A percentile compares a stretch with the other conserved stretches of the same genome.
phyloP scores from a whole-genome alignment of 1,140 invertebrate species.

The Neodiprion fabricii region DNA sequence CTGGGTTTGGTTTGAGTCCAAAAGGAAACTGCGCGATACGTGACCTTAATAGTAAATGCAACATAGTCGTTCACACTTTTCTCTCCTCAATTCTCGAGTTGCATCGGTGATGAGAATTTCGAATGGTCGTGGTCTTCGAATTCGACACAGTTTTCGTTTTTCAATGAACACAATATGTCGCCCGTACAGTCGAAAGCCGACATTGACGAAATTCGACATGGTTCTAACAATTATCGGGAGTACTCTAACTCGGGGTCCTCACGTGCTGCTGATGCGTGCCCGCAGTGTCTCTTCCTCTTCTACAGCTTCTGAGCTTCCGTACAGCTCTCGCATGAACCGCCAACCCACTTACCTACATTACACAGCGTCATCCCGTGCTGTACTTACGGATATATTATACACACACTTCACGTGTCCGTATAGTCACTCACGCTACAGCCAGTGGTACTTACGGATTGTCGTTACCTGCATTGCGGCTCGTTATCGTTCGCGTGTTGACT shows the following conservation, averaged over 20 bases:
- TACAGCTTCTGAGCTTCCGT: slow-evolving; percentile 21
- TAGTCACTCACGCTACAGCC: no score
- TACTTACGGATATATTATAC: not conserved
- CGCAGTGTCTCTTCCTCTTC: not conserved
- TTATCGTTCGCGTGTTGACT: not conserved
- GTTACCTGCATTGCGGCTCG: not conserved
- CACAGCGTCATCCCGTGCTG: slow-evolving; percentile 1
- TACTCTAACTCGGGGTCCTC: slow-evolving; percentile 19
- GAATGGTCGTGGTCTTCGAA: not conserved
- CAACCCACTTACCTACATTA: slow-evolving; percentile 63
- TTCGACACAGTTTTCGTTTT: not conserved
- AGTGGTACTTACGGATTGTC: not conserved
- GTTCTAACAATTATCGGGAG: not conserved
- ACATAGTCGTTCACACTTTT: slow-evolving; percentile 3
- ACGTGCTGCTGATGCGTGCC: not conserved
- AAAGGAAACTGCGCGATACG: not conserved
- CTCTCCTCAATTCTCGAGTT: not conserved
- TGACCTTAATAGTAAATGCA: not conserved
- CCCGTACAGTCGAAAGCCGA: not conserved
- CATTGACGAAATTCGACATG: not conserved
- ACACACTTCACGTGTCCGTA: no score
- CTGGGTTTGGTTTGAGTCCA: not conserved
- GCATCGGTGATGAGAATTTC: not conserved
- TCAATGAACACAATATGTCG: not conserved
- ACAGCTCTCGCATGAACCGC: slow-evolving; percentile 44